Evolutionary conservation across 2,888 invertebrate genomes (phyloP).

Genomic region (Cyaniris semiargus): DNA sequence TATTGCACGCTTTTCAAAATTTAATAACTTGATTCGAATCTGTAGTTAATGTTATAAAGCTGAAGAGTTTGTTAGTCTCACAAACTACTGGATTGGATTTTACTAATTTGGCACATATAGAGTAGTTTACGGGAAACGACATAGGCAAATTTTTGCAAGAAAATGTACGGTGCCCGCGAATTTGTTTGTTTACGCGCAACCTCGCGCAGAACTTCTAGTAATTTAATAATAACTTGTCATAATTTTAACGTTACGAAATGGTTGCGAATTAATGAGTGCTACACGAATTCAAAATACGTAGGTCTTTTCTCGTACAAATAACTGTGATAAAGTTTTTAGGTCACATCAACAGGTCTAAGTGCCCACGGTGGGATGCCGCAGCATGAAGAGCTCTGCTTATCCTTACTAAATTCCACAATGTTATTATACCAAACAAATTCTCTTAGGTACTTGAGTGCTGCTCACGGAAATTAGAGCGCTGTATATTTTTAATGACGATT

Average conservation of each 20-base stretch:
- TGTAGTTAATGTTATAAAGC: too few species aligned
- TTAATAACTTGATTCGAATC: too few species aligned
- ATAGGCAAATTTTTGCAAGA: too few species aligned
- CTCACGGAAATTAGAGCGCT: not conserved
- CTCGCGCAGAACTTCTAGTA: too few species aligned
- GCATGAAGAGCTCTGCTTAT: constrained; percentile 11
- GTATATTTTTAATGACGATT: not conserved
- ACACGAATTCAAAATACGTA: not conserved
- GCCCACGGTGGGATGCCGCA: not conserved
- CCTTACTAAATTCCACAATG: not conserved
- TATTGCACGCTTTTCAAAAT: too few species aligned
- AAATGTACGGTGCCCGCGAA: too few species aligned
- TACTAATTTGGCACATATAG: too few species aligned
- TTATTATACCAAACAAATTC: constrained; percentile 10
- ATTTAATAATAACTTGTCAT: not conserved
- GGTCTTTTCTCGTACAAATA: not conserved
- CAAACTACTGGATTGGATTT: too few species aligned
- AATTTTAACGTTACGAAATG: not conserved
- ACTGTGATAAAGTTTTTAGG: constrained; percentile 9
- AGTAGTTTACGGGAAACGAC: too few species aligned
- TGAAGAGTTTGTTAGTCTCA: too few species aligned
- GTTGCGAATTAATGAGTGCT: not conserved
- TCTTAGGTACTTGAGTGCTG: not conserved
- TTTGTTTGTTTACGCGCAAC: too few species aligned
- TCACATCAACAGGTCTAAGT: constrained; percentile 21